Base-by-base conservation (phyloP, 1,140 invertebrate genomes). In the Scaptomyza graminum region DNA sequence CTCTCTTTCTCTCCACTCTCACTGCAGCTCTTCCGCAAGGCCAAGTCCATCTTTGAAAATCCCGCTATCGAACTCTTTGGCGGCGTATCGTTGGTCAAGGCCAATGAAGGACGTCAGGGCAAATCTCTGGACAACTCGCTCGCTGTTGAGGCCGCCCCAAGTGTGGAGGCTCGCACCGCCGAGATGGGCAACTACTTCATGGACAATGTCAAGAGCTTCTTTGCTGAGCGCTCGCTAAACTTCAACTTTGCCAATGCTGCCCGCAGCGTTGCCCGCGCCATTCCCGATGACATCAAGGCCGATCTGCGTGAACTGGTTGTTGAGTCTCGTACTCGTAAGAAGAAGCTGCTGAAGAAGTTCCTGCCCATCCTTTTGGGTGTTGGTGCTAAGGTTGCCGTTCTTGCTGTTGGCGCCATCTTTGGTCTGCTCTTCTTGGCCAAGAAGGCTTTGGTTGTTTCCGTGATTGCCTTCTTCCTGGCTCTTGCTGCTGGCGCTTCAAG, bases 251-350 rank as follows among this genome's bases (percentile, higher is more conserved):
- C 93, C 41, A 92, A 93, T 47, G 92, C 94, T 9, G 93, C 93
- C 9, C 92, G 94, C 67, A 93, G 92, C 47, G 76, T 95, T 8
- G 85, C 85, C 31, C 88, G 90, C 34, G 93, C 82, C 51, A 91
- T 93, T 46, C 92, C 92, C 57, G 91, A 92, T 90, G 93, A 94
- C 55, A 78, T 94, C 59, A 93, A 93, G 79, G 82, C 92, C 51
- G 92, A 94, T 76, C 92, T 94, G 12, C 92, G 92, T 46, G 92
- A 94, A 49, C 93, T 94, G 68, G 90, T 94, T 34, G 93, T 93
- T 59, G 94, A 95, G 93, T 94, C 94, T 92, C 94, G 94, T 56
- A 93, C 94, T 70, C 94, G 93, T 59, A 94, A 94, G 91, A 95
- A 94, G 92, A 95, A 95, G 91, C 77, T 94, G 9, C 50, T 94